Percentiles rank a stretch among this genome's conserved stretches.
Conservation (phyloP, 2,888 invertebrate genomes). For the Plebejus melissa region DNA sequence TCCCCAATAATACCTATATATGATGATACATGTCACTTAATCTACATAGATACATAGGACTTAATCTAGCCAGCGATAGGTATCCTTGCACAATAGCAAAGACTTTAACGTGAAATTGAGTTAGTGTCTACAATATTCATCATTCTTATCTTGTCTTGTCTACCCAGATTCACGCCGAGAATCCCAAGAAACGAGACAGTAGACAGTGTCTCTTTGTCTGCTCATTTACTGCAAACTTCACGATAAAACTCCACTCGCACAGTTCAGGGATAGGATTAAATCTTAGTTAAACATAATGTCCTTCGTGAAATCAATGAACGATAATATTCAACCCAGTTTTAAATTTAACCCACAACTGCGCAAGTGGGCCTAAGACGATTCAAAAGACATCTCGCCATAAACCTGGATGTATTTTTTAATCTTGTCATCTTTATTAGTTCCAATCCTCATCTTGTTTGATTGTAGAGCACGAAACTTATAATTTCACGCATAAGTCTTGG, state of each 20-base stretch:
- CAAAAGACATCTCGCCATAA: background rate
- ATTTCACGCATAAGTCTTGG: conserved; percentile 9
- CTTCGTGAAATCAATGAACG: background rate
- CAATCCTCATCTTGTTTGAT: background rate
- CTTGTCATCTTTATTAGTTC: background rate
- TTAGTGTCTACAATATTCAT: background rate
- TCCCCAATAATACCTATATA: background rate
- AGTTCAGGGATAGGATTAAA: background rate
- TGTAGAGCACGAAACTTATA: background rate
- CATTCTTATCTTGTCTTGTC: background rate
- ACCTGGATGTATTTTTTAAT: background rate
- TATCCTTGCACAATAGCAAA: conserved; percentile 7
- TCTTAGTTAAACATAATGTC: background rate
- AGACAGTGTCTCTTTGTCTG: background rate
- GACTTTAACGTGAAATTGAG: background rate
- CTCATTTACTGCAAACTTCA: background rate
- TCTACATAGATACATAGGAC: background rate
- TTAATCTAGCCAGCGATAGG: conserved; percentile 5
- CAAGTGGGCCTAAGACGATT: background rate
- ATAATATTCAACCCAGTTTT: background rate
- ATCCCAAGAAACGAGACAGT: background rate
- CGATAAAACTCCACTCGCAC: background rate
- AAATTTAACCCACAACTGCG: background rate
- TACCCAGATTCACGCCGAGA: background rate
- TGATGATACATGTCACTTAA: background rate